Evolutionary conservation across 2,888 invertebrate species (phyloP).

Genomic region (Harpalus rufipes): DNA sequence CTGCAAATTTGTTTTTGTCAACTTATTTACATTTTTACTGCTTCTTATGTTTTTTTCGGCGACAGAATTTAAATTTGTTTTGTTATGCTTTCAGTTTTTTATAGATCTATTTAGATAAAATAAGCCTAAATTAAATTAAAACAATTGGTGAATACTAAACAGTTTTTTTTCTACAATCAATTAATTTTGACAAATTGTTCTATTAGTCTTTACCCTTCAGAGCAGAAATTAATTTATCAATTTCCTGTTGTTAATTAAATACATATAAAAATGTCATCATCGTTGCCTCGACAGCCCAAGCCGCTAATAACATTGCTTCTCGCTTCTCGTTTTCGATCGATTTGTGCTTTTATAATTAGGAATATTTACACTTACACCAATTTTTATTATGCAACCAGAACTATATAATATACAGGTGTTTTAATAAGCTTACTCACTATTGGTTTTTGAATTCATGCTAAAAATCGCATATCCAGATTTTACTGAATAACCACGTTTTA

Average conservation of each 20-base stretch:
- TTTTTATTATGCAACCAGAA: too few species aligned
- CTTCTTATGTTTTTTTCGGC: slow-evolving; percentile 11
- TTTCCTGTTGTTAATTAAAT: slow-evolving; percentile 7
- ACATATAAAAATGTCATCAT: neutral
- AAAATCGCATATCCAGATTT: too few species aligned
- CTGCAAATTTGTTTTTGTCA: slow-evolving; percentile 30
- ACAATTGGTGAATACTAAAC: slow-evolving; percentile 31
- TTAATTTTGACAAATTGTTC: slow-evolving; percentile 42
- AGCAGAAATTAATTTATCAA: slow-evolving; percentile 23
- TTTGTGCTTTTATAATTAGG: too few species aligned
- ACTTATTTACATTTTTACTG: slow-evolving; percentile 52
- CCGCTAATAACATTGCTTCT: too few species aligned
- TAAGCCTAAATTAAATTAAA: slow-evolving; percentile 39
- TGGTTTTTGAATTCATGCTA: too few species aligned
- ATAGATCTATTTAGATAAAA: slow-evolving; percentile 30
- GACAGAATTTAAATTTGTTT: slow-evolving; percentile 30
- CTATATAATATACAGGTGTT: too few species aligned
- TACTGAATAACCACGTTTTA: too few species aligned
- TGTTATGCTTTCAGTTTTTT: slow-evolving; percentile 24
- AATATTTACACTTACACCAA: too few species aligned
- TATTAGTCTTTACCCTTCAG: neutral
- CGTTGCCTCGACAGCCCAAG: neutral
- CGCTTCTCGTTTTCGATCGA: too few species aligned
- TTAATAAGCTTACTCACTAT: too few species aligned
- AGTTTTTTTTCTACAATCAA: slow-evolving; percentile 23